Evolutionary conservation across 1,140 invertebrate species (phyloP).

Genomic region (Cydia amplana): DNA sequence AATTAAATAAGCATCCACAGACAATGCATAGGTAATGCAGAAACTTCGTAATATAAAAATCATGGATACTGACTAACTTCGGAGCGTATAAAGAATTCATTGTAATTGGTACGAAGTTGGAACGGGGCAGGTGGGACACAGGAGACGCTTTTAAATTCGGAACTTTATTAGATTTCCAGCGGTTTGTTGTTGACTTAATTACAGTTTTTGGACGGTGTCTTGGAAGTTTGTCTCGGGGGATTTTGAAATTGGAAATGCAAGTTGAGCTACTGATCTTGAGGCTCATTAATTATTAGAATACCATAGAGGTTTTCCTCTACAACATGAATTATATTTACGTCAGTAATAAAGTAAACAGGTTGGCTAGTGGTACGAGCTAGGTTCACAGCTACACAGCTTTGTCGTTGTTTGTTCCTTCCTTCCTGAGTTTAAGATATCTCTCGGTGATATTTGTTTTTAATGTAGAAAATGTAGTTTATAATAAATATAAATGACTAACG

Average conservation of each 20-base stretch:
- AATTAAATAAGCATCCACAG: conserved; percentile 60
- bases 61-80: conserved; percentile 63
- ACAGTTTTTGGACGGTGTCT: background rate
- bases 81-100: conserved; percentile 70
- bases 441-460: too few species aligned
- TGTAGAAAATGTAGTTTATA: too few species aligned
- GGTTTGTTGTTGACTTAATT: conserved; percentile 27
- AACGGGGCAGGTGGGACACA: conserved; percentile 52
- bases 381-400: too few species aligned
- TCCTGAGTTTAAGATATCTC: too few species aligned
- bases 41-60: conserved; percentile 72
- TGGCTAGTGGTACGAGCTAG: too few species aligned
- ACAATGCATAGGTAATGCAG: conserved; percentile 69
- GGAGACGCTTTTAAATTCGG: conserved; percentile 38
- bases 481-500: too few species aligned
- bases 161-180: conserved; percentile 58
- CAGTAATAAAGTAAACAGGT: too few species aligned
- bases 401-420: too few species aligned
- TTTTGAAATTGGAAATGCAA: background rate
- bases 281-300: too few species aligned
- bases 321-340: too few species aligned
- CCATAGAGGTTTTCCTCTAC: too few species aligned
- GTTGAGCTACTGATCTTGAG: too few species aligned
- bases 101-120: conserved; percentile 53
- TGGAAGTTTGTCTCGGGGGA: background rate